Base-by-base conservation (phyloP, 2,113 vertebrate genomes). In the Physeter macrocephalus region DNA sequence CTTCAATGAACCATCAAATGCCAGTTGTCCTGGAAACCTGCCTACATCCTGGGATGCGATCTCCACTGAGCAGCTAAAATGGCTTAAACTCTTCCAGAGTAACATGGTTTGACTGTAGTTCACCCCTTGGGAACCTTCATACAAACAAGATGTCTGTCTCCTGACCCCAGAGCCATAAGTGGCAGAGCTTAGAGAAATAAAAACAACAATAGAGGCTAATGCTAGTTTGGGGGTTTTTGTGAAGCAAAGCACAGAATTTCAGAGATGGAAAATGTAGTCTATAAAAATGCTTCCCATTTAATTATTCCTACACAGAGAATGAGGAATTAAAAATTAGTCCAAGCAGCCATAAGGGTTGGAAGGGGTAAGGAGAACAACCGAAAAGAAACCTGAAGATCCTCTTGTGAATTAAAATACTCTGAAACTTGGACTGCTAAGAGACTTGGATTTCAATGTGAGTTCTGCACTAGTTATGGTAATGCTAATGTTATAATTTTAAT, bases 21-120 rank as follows among this genome's bases (percentile, higher is more conserved):
- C 97, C 95, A 94, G 95, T 98, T 94, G 97, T 98, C 95, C 95
- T 98, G 97, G 96, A 98, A 98, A 97, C 90, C 61, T 27, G 89
- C 94, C 90, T 98, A 57, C 61, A 92, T 96, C 92, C 87, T 64
- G 61, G 93, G 96, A 97, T 80, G 81, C 41, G 36, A 75, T 96
- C 97, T 88, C 92, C 85, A 96, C 21, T 83, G 92, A 96, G 88
- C 81, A 88, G 54, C 80, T 97, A 94, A 96, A 97, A 90, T 81
- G 94, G 83, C 87, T 94, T 93, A 75, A 95, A 97, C 81, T 88
- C 88, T 97, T 97, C 81, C 94, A 94, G 94, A 72, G 81, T 84
- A 91, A 95, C 57, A 25, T 83, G 31, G 36, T 93, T 97, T 96
- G 87, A 98, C 96, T 96, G 34, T 25, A 90, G 92, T 81, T 96